Percentiles rank a stretch among this genome's conserved stretches.
Evolutionary conservation across 1,140 invertebrate genomes (phyloP).

Genomic region (Heterodera schachtii): DNA sequence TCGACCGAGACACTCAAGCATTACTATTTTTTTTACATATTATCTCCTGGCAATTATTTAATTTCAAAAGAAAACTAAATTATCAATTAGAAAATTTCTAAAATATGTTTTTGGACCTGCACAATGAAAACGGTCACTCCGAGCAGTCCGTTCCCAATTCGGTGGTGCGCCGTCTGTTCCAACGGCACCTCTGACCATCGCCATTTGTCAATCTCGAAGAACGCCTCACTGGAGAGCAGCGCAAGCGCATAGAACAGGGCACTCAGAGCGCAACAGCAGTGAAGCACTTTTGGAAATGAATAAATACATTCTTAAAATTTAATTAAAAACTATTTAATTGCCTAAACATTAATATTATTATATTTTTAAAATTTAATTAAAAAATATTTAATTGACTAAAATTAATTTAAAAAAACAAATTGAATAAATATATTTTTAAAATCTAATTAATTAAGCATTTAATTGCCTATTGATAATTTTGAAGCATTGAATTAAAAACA

Average conservation of each 20-base stretch:
- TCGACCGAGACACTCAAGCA: too few species aligned
- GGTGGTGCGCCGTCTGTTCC: constrained; percentile 57
- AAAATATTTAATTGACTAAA: too few species aligned
- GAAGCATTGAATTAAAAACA: too few species aligned
- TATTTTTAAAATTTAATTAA: neutral
- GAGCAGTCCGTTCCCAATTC: constrained; percentile 63
- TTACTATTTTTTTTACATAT: too few species aligned
- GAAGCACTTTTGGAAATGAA: constrained; percentile 39
- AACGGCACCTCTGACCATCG: constrained; percentile 55
- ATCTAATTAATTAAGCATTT: too few species aligned
- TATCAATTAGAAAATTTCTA: too few species aligned
- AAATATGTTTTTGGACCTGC: constrained; percentile 36
- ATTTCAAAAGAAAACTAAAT: too few species aligned
- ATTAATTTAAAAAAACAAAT: too few species aligned
- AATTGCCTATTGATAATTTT: too few species aligned
- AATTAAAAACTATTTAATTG: too few species aligned
- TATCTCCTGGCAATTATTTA: too few species aligned
- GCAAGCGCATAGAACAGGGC: constrained; percentile 59
- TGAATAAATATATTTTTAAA: neutral
- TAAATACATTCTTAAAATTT: neutral
- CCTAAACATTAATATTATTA: too few species aligned
- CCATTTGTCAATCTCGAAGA: constrained; percentile 65
- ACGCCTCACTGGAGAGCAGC: constrained; percentile 60
- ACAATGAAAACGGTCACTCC: constrained; percentile 60
- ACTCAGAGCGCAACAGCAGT: constrained; percentile 59